Conservation (phyloP, 92 coral and sea anemone species). For the Porites evermanni region DNA sequence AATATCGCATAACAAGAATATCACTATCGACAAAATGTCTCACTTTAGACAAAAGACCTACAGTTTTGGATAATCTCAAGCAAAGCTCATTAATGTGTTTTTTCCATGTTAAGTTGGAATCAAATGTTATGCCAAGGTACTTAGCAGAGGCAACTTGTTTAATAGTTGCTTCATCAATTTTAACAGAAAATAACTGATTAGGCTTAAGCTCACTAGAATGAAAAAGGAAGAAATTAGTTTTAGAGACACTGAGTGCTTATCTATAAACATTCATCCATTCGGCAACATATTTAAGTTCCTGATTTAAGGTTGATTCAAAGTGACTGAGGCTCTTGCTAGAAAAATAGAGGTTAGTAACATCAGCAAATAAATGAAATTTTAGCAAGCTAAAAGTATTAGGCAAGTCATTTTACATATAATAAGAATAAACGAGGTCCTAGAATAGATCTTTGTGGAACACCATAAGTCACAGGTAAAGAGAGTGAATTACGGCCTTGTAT, state of each 20-base stretch:
- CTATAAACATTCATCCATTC: constrained; percentile 39
- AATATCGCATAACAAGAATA: constrained; percentile 9
- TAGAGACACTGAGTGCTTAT: constrained; percentile 8
- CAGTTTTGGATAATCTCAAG: neutral
- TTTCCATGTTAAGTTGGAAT: constrained; percentile 24
- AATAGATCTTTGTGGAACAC: no score
- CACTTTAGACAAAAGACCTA: neutral
- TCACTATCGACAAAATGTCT: neutral
- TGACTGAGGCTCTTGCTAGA: neutral
- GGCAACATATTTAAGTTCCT: neutral
- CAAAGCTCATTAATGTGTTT: constrained; percentile 16
- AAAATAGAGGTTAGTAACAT: neutral
- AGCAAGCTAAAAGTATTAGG: no score
- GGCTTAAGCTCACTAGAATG: neutral
- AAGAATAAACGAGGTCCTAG: no score
- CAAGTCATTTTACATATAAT: no score
- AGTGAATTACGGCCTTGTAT: neutral
- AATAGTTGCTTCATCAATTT: neutral
- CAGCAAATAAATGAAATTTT: no score
- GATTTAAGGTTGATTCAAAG: neutral
- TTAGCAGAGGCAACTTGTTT: neutral
- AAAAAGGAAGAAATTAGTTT: constrained; percentile 12
- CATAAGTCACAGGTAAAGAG: neutral
- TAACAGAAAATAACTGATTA: neutral
- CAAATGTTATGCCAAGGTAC: constrained; percentile 1